Evolutionary conservation across 2,888 invertebrate genomes (phyloP), one percentile per base, ranked within the genome.

Genomic region (Cantharis nigra): DNA sequence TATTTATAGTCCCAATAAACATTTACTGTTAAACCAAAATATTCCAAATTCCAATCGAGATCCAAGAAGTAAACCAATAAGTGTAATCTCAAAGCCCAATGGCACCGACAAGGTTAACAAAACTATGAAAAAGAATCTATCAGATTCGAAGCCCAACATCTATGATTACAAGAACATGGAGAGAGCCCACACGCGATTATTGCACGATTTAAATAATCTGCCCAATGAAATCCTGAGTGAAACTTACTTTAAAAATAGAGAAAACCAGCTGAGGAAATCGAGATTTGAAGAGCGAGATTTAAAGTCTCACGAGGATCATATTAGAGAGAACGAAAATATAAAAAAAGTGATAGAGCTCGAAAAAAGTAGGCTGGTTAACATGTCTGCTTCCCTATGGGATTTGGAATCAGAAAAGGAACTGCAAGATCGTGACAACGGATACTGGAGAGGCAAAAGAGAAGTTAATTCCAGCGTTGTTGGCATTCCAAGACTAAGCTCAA

Each of bases 391-490:
- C 77, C 81, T 91, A 9, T 91, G 91, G 91, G 91, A 91, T 81
- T 85, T 91, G 76, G 91, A 91, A 83, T 87, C 90, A n/a, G 91
- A 91, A 81, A 91, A 90, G 78, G 91, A 91, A 80, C 85, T 89
- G 71, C 84, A 87, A 28, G 91, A 91, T 77, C 88, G 87, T 62
- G 86, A 84, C 80, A 88, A 86, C 78, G 85, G 86, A 3, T 86
- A 85, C 76, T 87, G 85, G 73, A 84, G 86, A 73, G 85, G 83
- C 23, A 86, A 86, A 79, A 82, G 88, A 70, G 82, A 85, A 26
- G 80, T 80, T 23, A 83, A 83, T 75, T 79, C 80, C 65, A 74
- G 20, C 14, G 20, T 62, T 10, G 23, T 69, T 63, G 83, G 83
- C 20, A 81, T 86, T 30, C 83, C 86, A n/a, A 86, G 84, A 83